Conservation (phyloP, 2,113 vertebrate genomes). For the Caloenas nicobarica region DNA sequence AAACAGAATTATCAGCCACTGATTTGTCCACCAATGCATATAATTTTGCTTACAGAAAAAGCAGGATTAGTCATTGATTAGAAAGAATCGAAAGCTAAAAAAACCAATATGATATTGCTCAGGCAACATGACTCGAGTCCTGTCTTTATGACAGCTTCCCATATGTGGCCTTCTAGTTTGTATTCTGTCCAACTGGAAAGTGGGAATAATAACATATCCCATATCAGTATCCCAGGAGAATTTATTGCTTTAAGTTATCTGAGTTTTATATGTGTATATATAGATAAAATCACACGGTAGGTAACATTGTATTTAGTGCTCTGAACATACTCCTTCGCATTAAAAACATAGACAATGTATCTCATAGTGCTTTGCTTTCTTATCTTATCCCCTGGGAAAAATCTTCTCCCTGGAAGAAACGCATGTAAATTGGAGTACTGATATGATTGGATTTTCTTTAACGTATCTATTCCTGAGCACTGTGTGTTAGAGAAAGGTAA, state of each 20-base stretch:
- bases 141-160: not conserved
- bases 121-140: accelerated
- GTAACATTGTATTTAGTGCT: not conserved
- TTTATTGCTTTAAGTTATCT: not conserved
- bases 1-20: not conserved
- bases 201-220: not conserved
- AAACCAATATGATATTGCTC: not conserved
- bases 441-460: not conserved
- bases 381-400: not conserved
- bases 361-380: not conserved
- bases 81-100: not conserved
- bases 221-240: not conserved
- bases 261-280: not conserved
- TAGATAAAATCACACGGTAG: not conserved
- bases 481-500: not conserved
- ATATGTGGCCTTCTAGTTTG: not conserved
- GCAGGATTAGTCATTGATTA: not conserved
- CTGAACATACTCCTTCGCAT: not conserved
- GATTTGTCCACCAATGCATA: not conserved
- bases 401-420: not conserved
- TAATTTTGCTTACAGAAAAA: not conserved
- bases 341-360: not conserved
- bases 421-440: not conserved
- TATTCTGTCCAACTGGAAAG: not conserved
- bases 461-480: not conserved